Evolutionary conservation across 2,113 vertebrate genomes (phyloP), one percentile per base, ranked within the genome.

Genomic region (Eptatretus burgeri): DNA sequence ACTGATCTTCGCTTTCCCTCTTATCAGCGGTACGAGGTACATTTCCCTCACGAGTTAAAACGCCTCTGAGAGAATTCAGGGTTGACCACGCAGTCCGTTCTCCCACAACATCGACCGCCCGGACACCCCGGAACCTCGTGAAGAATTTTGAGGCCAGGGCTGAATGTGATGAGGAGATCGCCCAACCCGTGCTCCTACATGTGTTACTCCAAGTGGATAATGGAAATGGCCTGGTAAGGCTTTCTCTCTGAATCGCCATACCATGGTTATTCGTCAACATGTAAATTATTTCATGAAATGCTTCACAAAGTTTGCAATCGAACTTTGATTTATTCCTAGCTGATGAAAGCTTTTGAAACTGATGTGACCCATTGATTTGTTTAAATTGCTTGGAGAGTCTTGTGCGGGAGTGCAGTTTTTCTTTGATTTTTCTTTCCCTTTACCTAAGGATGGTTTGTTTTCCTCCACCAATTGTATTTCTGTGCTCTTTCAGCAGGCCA

Each of bases 181-280:
- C 63, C n/a, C 53, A 67, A 1, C 5, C 62, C 9, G 13, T 67
- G 2, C 17, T 95, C 7, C 71, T 98, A 56, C 79, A 94, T 3
- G 70, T 83, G 51, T 71, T 98, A 1, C 68, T 95, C 66, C 83
- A 91, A 84, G 83, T 95, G 62, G 80, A 80, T 1, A 75, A 85
- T 50, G 91, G 89, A 51, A 87, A 77, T 72, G 79, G 82, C 10
- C 56, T 60, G 56, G n/a, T 17, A n/a, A 60, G 56, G n/a, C 56
- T 19, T 20, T 60, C 56, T 10, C 20, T 20, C n/a, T 20, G 56
- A 12, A n/a, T 60, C n/a, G 11, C 12, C 20, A 11, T 7, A 41
- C 27, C 27, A 41, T 41, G 27, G 27, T 41, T 3, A 41, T 41
- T n/a, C 27, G 27, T 3, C 27, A 41, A 41, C 27, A 41, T 41